Evolutionary conservation across 2,888 invertebrate species (phyloP).

Genomic region (Ganaspis brasiliensis): DNA sequence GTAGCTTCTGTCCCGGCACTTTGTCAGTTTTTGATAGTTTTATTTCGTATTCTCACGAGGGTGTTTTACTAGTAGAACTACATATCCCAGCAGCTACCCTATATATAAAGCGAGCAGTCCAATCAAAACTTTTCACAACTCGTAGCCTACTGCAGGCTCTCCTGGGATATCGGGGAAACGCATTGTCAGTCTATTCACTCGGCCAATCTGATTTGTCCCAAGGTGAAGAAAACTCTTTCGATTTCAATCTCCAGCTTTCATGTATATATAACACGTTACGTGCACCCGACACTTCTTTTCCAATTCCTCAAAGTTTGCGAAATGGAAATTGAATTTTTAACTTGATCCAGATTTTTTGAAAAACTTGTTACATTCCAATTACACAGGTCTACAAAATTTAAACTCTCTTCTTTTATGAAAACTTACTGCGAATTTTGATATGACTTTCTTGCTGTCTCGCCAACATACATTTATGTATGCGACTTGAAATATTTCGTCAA

Average conservation of each 20-base stretch:
- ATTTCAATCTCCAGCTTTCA: conserved; percentile 18
- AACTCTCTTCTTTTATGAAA: too few species aligned
- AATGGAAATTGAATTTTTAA: conserved; percentile 9
- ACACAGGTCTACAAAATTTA: not conserved
- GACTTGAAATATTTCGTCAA: too few species aligned
- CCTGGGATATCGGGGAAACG: conserved; percentile 47
- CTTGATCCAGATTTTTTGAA: not conserved
- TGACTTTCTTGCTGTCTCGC: too few species aligned
- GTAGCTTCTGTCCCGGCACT: conserved; percentile 10
- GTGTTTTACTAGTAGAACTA: conserved; percentile 18
- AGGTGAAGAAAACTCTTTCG: conserved; percentile 36
- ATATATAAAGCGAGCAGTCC: conserved; percentile 52
- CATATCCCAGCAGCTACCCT: conserved; percentile 1
- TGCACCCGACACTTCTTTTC: not conserved
- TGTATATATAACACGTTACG: conserved; percentile 10
- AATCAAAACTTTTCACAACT: conserved; percentile 59
- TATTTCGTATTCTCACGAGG: conserved; percentile 38
- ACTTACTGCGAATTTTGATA: too few species aligned
- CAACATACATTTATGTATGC: too few species aligned
- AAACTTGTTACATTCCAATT: not conserved
- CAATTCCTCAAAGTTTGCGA: conserved; percentile 8
- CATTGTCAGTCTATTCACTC: conserved; percentile 61
- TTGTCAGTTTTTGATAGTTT: conserved; percentile 35
- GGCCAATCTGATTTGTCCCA: conserved; percentile 51
- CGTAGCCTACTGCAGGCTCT: conserved; percentile 48